Base-by-base conservation (phyloP, 2,888 invertebrate species). In the Galerucella calmariensis region DNA sequence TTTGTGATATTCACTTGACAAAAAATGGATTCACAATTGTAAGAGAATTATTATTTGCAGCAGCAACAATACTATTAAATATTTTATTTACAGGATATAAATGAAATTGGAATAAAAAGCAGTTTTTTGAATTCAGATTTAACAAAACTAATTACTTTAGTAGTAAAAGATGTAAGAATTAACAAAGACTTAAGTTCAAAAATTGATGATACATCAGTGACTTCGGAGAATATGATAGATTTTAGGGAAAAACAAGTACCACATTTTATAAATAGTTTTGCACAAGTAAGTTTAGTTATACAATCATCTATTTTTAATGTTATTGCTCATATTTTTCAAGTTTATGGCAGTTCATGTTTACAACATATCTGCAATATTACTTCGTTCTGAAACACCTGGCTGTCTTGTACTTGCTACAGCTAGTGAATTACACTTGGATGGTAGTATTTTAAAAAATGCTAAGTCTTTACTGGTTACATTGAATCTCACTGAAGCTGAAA, bases 121-220 rank as follows among this genome's bases (percentile, higher is more conserved):
- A 96, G 95, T 87, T 93, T 95, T 84, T 92, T 96, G 80, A 96
- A 95, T 85, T 95, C 95, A 1, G 96, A 96, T 81, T 94, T 96
- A 69, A 95, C 94, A 27, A 96, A 96, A 86, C 87, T 96, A 14
- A 88, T 96, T 4, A 94, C 95, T 3, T 92, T 96, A 24, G 92
- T 95, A n/a, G 92, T 95, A 79, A 91, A 91, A 77, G 94, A 95
- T 84, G 92, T 95, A 3, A 90, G 94, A 78, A 91, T 96, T 72
- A 94, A 95, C 81, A 94, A 95, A 86, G 93, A 94, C 88, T 92
- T 94, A 63, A 82, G 82, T 69, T 73, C 79, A 51, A 81, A 79
- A 56, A 76, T 74, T 20, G 59, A 58, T 8, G 84, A 85, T 51
- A 82, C 83, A 68, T 74, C 77, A 48, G 79, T 83, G 24, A 77